A percentile compares a stretch with the other conserved stretches of the same genome.
Conservation (phyloP, 2,888 invertebrate genomes). For the Deilephila porcellus region DNA sequence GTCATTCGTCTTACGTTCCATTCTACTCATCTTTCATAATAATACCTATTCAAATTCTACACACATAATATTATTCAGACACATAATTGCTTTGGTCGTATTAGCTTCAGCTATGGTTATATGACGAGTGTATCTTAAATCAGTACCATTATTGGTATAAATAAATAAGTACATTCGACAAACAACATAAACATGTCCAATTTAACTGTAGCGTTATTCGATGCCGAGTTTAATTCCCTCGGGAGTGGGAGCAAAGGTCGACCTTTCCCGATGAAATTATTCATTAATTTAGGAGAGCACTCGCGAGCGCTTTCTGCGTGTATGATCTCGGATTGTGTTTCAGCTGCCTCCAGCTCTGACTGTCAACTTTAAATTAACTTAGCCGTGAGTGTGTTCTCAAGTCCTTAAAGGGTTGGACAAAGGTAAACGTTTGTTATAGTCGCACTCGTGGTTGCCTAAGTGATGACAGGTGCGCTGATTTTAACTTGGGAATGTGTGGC, state of each 20-base stretch:
- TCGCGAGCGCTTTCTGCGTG: slow-evolving; percentile 49
- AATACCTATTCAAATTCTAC: too few species aligned
- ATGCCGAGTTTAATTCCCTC: slow-evolving; percentile 44
- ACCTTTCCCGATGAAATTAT: slow-evolving; percentile 49
- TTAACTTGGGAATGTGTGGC: background rate
- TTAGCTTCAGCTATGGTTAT: background rate
- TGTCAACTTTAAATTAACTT: slow-evolving; percentile 27
- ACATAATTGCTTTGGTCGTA: background rate
- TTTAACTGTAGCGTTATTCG: slow-evolving; percentile 35
- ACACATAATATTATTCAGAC: background rate
- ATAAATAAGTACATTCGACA: slow-evolving; percentile 1
- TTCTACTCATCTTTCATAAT: too few species aligned
- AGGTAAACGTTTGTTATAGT: slow-evolving; percentile 11
- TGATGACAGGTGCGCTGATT: slow-evolving; percentile 4
- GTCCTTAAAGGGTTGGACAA: slow-evolving; percentile 7
- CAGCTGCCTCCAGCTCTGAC: slow-evolving; percentile 39
- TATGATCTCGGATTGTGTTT: slow-evolving; percentile 48
- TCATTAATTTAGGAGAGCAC: slow-evolving; percentile 54
- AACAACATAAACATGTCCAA: background rate
- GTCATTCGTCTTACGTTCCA: too few species aligned
- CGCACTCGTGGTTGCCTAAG: background rate
- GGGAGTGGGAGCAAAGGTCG: slow-evolving; percentile 38
- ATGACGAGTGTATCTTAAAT: background rate
- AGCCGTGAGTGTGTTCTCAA: slow-evolving; percentile 1
- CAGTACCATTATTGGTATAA: background rate